Evolutionary conservation across 1,140 invertebrate genomes (phyloP).

Genomic region (Papilio glaucus): DNA sequence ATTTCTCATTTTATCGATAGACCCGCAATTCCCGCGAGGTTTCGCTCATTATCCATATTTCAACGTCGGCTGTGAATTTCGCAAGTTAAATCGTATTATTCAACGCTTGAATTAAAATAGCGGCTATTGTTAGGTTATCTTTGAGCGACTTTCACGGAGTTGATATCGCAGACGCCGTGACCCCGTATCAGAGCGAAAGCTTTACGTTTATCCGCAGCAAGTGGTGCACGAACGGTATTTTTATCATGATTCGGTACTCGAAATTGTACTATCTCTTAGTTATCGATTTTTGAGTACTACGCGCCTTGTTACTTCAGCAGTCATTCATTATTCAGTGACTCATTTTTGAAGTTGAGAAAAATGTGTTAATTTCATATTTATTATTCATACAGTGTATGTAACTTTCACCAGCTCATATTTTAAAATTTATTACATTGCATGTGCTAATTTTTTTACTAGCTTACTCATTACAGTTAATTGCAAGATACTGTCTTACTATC

Average conservation of each 20-base stretch:
- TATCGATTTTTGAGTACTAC: conserved; percentile 24
- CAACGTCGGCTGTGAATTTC: conserved; percentile 27
- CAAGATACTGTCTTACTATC: not conserved
- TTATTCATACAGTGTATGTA: not conserved
- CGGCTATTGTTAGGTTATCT: conserved; percentile 38
- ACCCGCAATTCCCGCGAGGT: conserved; percentile 49
- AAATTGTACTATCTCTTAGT: not conserved
- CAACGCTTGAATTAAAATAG: conserved; percentile 36
- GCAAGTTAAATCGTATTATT: conserved; percentile 32
- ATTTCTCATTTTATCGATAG: conserved; percentile 47
- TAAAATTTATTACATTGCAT: not conserved
- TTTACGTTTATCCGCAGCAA: conserved; percentile 18
- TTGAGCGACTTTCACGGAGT: conserved; percentile 31
- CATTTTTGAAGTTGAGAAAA: not conserved
- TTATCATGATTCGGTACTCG: not conserved
- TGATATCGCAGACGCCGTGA: conserved; percentile 35
- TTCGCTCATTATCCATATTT: conserved; percentile 74
- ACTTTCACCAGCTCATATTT: conserved; percentile 1
- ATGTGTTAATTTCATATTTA: conserved; percentile 22
- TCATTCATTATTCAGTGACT: conserved; percentile 2
- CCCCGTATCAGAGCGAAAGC: conserved; percentile 36
- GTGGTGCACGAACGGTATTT: conserved; percentile 26
- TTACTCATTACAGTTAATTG: not conserved
- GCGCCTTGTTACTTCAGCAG: not conserved
- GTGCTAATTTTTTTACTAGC: not conserved